Evolutionary conservation across 2,888 invertebrate species (phyloP).

Genomic region (Agrotis clavis): DNA sequence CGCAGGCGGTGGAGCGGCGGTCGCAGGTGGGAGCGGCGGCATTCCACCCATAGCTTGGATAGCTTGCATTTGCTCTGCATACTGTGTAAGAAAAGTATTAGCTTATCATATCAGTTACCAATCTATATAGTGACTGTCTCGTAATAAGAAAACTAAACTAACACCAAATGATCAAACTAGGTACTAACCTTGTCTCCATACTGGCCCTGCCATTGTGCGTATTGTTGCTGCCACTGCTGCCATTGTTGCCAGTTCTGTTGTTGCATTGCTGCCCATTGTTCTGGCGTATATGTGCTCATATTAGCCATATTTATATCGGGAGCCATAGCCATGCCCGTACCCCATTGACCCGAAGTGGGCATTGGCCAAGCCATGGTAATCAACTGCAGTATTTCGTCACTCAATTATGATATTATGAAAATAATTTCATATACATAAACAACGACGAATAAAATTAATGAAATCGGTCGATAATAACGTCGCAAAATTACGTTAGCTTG

Average conservation of each 20-base stretch:
- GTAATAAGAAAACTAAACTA: background rate
- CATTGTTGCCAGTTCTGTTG: constrained; percentile 94
- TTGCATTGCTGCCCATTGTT: constrained; percentile 93
- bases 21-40: constrained; percentile 78
- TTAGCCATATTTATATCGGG: constrained; percentile 81
- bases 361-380: constrained; percentile 85
- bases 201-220: constrained; percentile 94
- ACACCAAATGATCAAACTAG: background rate
- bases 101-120: too few species aligned
- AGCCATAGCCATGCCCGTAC: constrained; percentile 75
- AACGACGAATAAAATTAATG: constrained; percentile 1
- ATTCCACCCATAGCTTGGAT: constrained; percentile 76
- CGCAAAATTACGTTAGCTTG: constrained; percentile 2
- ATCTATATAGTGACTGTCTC: background rate
- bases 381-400: constrained; percentile 1
- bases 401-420: constrained; percentile 1
- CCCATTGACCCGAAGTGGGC: constrained; percentile 80
- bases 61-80: constrained; percentile 85
- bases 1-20: constrained; percentile 73
- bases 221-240: constrained; percentile 95
- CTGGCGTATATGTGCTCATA: constrained; percentile 90
- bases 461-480: constrained; percentile 29
- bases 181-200: constrained; percentile 94
- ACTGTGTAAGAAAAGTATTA: constrained; percentile 73
- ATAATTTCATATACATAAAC: constrained; percentile 10